A percentile compares a stretch with the other conserved stretches of the same genome.
phyloP scores from a whole-genome alignment of 2,888 invertebrate species.

The Gortyna flavago region DNA sequence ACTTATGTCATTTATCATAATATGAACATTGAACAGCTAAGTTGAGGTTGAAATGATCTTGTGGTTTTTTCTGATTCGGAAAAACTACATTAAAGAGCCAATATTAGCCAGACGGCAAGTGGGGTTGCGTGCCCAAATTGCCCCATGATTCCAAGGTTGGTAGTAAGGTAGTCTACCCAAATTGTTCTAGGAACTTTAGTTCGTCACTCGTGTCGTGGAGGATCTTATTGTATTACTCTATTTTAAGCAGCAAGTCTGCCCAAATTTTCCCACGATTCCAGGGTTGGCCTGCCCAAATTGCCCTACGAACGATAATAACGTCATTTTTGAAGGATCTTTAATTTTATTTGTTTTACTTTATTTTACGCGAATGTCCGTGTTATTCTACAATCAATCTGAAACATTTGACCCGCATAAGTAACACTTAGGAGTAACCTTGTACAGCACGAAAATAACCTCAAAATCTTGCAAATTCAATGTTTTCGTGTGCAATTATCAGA shows the following conservation, averaged over 20 bases:
- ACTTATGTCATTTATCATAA: constrained; percentile 48
- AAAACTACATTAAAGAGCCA: not conserved
- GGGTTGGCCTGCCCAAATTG: not conserved
- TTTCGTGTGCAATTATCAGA: constrained; percentile 49
- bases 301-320: too few species aligned
- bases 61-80: constrained; percentile 1
- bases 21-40: constrained; percentile 38
- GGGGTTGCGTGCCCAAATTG: not conserved
- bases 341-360: not conserved
- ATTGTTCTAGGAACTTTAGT: not conserved
- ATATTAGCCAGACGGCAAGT: not conserved
- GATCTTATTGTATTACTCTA: not conserved
- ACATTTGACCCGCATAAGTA: constrained; percentile 48
- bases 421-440: constrained; percentile 51
- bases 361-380: constrained; percentile 38
- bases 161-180: not conserved
- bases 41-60: constrained; percentile 8
- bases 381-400: constrained; percentile 24
- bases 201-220: not conserved
- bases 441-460: constrained; percentile 44
- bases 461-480: constrained; percentile 40
- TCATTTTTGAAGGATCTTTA: not conserved
- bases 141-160: not conserved
- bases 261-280: not conserved
- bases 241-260: not conserved